Base-by-base conservation (phyloP, 2,888 invertebrate genomes). In the Cancer borealis region DNA sequence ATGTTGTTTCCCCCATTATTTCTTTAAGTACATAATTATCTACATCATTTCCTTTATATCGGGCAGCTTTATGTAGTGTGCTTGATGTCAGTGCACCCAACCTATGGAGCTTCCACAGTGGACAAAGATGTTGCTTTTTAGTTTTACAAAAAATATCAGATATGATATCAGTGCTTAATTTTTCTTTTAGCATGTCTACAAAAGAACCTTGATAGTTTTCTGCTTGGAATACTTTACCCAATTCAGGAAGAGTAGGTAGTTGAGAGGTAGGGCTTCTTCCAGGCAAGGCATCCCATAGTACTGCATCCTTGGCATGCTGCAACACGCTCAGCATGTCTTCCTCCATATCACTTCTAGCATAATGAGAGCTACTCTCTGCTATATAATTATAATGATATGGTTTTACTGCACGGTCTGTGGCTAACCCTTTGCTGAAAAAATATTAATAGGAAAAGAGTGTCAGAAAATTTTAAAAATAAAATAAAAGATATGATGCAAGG, bases 231-330 rank as follows among this genome's bases (percentile, higher is more conserved):
- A 88, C 10, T 10, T 17, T 88, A 12, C 30, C 88, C 26, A 88
- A 39, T 5, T 88, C 88, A 88, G 88, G 88, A 88, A 88, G 26
- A 5, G 39, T 30, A 0, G 17, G 88, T 39, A 88, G 88, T 17
- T 5, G 88, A 10, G 88, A 88, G 39, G 4, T 17, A 17, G 10
- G 79, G 6, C 30, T 5, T 5, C 8, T 39, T 30, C 88, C 26
- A 88, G 39, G 88, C 6, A 88, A 88, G 39, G 30, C 39, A 88
- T 88, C 88, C 88, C 88, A 88, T 39, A 88, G 6, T 14, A 88
- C 88, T 88, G 88, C 30, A 88, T 88, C 39, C 39, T 88, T 88
- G 88, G 39, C 30, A 88, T n/a, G 88, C 88, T 88, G 88, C 88
- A 88, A 3, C 6, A 10, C 39, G 14, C 39, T 8, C 88, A 39